Conservation (phyloP, 2,113 vertebrate genomes). For the Cynopterus brachyotis region DNA sequence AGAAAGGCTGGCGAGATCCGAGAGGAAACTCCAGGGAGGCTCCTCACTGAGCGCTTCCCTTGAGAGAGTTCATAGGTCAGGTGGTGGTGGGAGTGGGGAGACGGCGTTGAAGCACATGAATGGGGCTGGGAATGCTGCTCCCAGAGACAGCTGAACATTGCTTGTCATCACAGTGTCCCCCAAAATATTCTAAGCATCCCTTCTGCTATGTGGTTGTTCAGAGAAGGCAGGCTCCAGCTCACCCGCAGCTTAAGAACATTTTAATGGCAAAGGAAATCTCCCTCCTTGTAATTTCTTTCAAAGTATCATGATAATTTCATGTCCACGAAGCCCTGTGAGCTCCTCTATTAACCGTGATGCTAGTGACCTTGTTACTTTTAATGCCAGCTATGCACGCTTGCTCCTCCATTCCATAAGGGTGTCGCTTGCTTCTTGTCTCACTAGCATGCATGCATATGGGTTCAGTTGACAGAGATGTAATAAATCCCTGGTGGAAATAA, state of each 20-base stretch:
- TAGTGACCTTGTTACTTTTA: not conserved
- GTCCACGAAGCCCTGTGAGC: not conserved
- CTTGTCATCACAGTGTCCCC: not conserved
- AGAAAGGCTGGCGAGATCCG: not conserved
- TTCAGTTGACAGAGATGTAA: not conserved
- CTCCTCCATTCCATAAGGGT: not conserved
- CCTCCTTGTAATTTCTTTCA: not conserved
- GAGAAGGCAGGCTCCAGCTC: not conserved
- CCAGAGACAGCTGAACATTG: not conserved
- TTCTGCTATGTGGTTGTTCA: not conserved
- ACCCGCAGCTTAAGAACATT: not conserved
- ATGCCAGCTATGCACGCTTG: not conserved
- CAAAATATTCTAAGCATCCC: not conserved
- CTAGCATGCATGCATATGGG: not conserved
- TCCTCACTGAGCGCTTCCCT: accelerated
- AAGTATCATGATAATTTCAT: not conserved
- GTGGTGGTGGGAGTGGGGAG: accelerated
- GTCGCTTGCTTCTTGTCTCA: not conserved
- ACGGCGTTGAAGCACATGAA: accelerated
- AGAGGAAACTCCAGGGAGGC: no score
- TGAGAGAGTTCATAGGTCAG: not conserved
- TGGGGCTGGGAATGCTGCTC: not conserved
- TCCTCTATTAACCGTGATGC: not conserved
- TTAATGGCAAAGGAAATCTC: not conserved
- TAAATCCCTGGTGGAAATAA: not conserved